These are phyloP conservation scores for Goniozus legneri DNA, from an alignment of 1,140 invertebrate species.

Conservation along the genomic window DNA sequence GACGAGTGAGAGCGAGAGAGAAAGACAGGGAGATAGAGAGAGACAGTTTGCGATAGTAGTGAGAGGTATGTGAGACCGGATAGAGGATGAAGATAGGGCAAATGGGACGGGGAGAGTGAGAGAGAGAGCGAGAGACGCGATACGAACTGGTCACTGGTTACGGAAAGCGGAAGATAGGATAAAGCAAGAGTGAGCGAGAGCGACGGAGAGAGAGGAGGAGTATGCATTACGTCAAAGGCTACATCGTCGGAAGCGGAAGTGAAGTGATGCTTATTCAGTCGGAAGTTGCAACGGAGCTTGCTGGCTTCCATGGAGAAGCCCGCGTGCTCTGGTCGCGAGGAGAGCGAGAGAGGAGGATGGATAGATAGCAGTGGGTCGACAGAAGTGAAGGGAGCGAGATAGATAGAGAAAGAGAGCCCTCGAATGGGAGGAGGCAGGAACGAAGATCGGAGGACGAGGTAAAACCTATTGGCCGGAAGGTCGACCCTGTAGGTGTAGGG, in stretches of 20 bases:
- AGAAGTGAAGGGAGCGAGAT: not conserved
- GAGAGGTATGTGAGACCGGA: not conserved
- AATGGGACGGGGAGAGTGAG: slow-evolving; percentile 1
- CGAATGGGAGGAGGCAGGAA: slow-evolving; percentile 1
- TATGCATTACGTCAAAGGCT: slow-evolving; percentile 46
- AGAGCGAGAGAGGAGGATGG: slow-evolving; percentile 6
- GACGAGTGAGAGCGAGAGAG: no score
- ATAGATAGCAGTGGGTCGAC: slow-evolving; percentile 11
- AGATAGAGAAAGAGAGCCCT: slow-evolving; percentile 1
- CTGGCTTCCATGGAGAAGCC: slow-evolving; percentile 30
- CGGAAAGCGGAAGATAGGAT: no score
- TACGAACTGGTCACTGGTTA: slow-evolving; percentile 25
- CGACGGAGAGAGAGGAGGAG: slow-evolving; percentile 5
- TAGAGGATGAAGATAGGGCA: not conserved
- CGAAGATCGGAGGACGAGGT: slow-evolving; percentile 1
- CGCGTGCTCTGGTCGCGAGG: slow-evolving; percentile 21
- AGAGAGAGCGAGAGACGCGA: not conserved
- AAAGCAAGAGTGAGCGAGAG: slow-evolving; percentile 11
- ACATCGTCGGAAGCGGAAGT: slow-evolving; percentile 42
- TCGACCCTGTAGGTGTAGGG: slow-evolving; percentile 18
- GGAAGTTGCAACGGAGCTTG: slow-evolving; percentile 43
- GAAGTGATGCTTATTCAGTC: slow-evolving; percentile 46
- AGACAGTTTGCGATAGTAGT: no score
- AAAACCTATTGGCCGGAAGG: slow-evolving; percentile 35
- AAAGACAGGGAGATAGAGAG: no score